These are phyloP conservation scores for Microcebus lehilahytsara DNA, from an alignment of 2,113 vertebrate genomes.

Conservation along the genomic window DNA sequence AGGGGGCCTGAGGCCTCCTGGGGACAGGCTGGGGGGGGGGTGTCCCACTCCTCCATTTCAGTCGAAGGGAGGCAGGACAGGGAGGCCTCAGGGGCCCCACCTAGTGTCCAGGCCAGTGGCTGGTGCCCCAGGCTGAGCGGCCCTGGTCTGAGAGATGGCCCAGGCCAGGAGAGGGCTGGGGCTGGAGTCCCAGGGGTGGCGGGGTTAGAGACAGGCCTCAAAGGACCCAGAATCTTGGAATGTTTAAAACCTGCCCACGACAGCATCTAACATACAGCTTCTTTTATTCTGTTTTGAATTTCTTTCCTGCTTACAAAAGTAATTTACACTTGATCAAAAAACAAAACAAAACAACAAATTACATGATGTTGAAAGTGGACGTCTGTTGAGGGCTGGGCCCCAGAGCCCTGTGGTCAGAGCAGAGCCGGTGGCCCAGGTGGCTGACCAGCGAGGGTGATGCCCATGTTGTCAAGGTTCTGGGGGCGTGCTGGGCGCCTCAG, in stretches of 20 bases:
- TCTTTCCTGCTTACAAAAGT: slow-evolving; percentile 59
- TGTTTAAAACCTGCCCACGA: background rate
- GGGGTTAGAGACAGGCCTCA: background rate
- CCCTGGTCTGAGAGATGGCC: background rate
- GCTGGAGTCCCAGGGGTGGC: background rate
- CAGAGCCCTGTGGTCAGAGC: background rate
- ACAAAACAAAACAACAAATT: background rate
- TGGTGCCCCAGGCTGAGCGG: background rate
- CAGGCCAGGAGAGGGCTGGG: background rate
- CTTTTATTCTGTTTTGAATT: slow-evolving; percentile 46
- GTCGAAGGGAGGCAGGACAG: background rate
- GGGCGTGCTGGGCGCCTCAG: fast-evolving
- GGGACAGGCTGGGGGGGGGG: background rate
- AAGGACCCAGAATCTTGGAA: background rate
- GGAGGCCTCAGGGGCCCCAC: background rate
- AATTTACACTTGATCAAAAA: background rate
- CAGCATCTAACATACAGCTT: background rate
- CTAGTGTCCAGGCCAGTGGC: background rate
- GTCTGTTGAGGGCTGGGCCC: background rate
- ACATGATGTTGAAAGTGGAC: background rate
- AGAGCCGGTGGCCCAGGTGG: background rate
- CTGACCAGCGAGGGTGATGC: background rate
- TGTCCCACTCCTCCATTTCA: background rate
- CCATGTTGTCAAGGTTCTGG: background rate
- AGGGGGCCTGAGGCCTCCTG: background rate